Percentiles rank a stretch among this genome's conserved stretches.
These are phyloP conservation scores for Steinernema khuongi DNA, from an alignment of 1,140 invertebrate species.

Conservation along the genomic window DNA sequence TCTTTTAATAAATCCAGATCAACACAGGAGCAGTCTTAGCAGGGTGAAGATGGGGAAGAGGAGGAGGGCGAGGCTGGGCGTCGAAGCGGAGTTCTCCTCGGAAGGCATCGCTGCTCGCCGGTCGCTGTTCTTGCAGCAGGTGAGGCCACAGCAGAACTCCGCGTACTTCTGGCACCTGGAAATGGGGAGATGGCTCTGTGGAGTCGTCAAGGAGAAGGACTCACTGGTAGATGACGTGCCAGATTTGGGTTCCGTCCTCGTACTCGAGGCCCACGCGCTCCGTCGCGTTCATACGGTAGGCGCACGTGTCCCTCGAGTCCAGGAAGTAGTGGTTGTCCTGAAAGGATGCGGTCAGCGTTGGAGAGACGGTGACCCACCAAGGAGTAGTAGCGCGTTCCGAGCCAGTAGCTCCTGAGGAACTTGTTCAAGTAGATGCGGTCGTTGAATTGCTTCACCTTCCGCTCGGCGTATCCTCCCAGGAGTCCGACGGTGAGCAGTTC, in stretches of 20 bases:
- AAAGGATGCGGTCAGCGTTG: constrained; percentile 5
- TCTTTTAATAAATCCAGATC: neutral
- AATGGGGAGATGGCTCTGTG: neutral
- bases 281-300: constrained; percentile 49
- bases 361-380: constrained; percentile 33
- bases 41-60: neutral
- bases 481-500: constrained; percentile 48
- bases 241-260: constrained; percentile 49
- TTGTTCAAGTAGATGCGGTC: constrained; percentile 53
- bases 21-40: neutral
- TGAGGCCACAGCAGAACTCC: constrained; percentile 55
- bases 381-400: constrained; percentile 53
- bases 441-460: constrained; percentile 56
- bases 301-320: constrained; percentile 52
- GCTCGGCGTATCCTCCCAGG: constrained; percentile 51
- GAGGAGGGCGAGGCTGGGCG: neutral
- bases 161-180: constrained; percentile 56
- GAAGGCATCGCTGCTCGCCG: neutral
- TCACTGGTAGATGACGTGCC: constrained; percentile 52
- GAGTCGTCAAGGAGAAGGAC: constrained; percentile 18
- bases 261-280: constrained; percentile 50
- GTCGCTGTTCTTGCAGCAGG: constrained; percentile 47
- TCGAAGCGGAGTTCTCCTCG: neutral
- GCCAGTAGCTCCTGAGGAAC: constrained; percentile 53
- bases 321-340: constrained; percentile 56